Evolutionary conservation across 1,140 invertebrate species (phyloP), one percentile per base, ranked within the genome.

Genomic region (Euwallacea fornicatus): DNA sequence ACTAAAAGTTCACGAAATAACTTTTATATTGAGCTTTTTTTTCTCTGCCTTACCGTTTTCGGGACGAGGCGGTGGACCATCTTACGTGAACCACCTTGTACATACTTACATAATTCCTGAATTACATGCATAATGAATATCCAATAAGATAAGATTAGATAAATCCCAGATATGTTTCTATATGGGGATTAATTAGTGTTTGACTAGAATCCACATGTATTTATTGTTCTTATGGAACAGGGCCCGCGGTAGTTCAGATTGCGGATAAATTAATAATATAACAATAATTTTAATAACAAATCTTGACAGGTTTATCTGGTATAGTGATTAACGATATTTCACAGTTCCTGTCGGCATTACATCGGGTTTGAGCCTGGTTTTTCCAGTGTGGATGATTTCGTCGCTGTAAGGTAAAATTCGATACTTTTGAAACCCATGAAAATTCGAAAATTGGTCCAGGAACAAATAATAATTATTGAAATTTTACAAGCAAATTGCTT

Each of bases 131-230:
- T 33, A 33, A 33, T 4, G 21, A 33, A 33, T 33, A 33, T 33
- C 21, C 21, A 33, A 33, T 33, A 33, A 50, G 46, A 50, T 50
- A 50, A 50, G 46, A 50, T 50, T 50, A 50, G 46, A 50, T 50
- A 50, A 50, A 50, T 4, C 46, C 13, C 6, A 50, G 13, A 50
- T 10, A 50, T 50, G 13, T 50, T 50, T 50, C 9, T 50, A 50
- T 50, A 50, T 50, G 46, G 46, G 46, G 46, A 50, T 50, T 50
- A 50, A 50, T 50, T 50, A 50, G 46, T 50, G 46, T 50, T 50
- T 50, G 46, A 50, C 9, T 50, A 50, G 9, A 50, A 13, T 11
- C 9, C 46, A 11, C 13, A 11, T 13, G 13, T 50, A 13, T 50
- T 50, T 50, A 50, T 50, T 50, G 46, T 50, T 50, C 46, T 50